These are phyloP conservation scores for Iguana delicatissima DNA, from an alignment of 2,797 vertebrate genomes.

Conservation along the genomic window DNA sequence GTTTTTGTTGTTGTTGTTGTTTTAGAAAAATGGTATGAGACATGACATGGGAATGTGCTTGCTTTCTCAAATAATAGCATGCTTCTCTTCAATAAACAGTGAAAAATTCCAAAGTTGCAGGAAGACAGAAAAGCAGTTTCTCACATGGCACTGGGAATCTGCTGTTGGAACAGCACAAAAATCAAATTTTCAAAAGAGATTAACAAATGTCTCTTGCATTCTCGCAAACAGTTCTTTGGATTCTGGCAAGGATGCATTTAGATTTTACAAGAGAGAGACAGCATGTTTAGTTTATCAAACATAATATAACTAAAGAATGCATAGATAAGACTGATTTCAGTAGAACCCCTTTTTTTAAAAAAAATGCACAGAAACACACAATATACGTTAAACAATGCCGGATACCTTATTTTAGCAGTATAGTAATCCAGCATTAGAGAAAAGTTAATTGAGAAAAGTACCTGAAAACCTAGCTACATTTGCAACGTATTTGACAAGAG, in stretches of 20 bases:
- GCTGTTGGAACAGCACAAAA: neutral
- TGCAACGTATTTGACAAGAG: constrained; percentile 47
- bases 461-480: constrained; percentile 52
- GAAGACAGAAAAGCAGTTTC: neutral
- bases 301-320: constrained; percentile 12
- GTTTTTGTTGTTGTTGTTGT: too few species aligned
- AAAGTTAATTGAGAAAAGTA: constrained; percentile 47
- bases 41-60: neutral
- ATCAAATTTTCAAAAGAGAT: neutral
- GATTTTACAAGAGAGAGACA: neutral
- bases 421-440: constrained; percentile 38
- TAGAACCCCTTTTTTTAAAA: constrained; percentile 18
- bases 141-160: neutral
- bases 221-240: neutral
- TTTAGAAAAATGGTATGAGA: neutral
- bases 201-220: neutral
- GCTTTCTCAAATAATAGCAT: neutral
- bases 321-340: neutral
- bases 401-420: neutral
- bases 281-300: neutral
- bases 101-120: neutral
- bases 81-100: neutral
- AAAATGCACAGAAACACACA: neutral
- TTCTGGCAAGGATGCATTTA: neutral
- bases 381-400: neutral